Evolutionary conservation across 2,797 vertebrate species (phyloP), one percentile per base, ranked within the genome.

Genomic region (Psittacula derbiana): DNA sequence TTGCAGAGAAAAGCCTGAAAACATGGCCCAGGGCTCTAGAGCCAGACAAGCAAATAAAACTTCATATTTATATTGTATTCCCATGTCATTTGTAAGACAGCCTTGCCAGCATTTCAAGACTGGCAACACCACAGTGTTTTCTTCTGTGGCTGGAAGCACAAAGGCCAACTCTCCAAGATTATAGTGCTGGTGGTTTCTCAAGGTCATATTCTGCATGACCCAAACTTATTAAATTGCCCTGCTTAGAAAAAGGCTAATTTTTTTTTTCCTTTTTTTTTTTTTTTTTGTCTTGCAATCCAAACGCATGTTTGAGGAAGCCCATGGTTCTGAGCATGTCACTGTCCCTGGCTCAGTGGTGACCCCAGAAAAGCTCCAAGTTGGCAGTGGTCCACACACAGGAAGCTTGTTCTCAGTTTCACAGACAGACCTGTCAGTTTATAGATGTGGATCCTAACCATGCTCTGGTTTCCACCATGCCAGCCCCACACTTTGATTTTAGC

Each of bases 41-140:
- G 88, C n/a, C 64, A 86, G 88, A 86, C 79, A 89, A 93, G 78
- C 38, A 95, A 87, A 93, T 25, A 85, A 66, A 93, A 61, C 27
- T 67, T 65, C 33, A 10, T 71, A 67, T 76, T 86, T 94, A 41
- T 74, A 33, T 31, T 72, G 28, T 47, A 81, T 90, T 93, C 93
- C 57, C 60, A 85, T 92, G 60, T 49, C 21, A 74, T 88, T 95
- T 92, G 50, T 85, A 91, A 82, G 58, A 88, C 43, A 88, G 64
- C 4, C 44, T 80, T 60, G 64, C 69, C 33, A 89, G 75, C 46
- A 82, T 76, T 94, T 93, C 72, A 93, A 67, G 80, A 67, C 65
- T 69, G 50, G 61, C 50, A 81, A 55, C 28, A 62, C 19, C 2
- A 0, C 46, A 76, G 28, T 27, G 47, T 73, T 88, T 92, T 88